A percentile compares a stretch with the other conserved stretches of the same genome.
These are phyloP conservation scores for Menidia beryllina DNA, from an alignment of 2,113 vertebrate species.

Conservation along the genomic window DNA sequence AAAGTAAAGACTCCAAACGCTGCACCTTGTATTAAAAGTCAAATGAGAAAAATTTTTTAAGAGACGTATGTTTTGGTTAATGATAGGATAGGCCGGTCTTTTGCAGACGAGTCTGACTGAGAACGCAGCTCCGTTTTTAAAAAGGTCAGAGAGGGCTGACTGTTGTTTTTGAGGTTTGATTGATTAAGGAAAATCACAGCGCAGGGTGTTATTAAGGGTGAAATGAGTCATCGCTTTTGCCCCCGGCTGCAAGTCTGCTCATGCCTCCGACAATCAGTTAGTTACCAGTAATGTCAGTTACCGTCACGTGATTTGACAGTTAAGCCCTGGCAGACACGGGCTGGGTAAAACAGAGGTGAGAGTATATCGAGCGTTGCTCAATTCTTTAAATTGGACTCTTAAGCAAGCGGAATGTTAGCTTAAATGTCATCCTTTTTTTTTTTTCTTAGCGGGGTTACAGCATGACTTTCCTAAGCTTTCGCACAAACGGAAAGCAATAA, in stretches of 20 bases:
- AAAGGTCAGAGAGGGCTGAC: slow-evolving; percentile 29
- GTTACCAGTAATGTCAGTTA: slow-evolving; percentile 62
- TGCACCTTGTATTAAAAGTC: not conserved
- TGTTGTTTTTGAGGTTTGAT: slow-evolving; percentile 55
- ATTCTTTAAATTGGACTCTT: not conserved
- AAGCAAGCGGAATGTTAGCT: not conserved
- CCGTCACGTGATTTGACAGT: slow-evolving; percentile 35
- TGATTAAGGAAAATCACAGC: slow-evolving; percentile 46
- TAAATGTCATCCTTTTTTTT: not conserved
- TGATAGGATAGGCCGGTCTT: slow-evolving; percentile 7
- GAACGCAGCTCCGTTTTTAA: slow-evolving; percentile 40
- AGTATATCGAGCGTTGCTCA: not conserved
- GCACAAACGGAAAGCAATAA: not conserved
- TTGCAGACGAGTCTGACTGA: slow-evolving; percentile 7
- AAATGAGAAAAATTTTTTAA: not conserved
- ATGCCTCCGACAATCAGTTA: slow-evolving; percentile 58
- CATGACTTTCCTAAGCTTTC: not conserved
- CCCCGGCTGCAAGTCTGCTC: slow-evolving; percentile 45
- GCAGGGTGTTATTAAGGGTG: slow-evolving; percentile 50
- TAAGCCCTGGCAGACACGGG: slow-evolving; percentile 2
- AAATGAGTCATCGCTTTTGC: slow-evolving; percentile 53
- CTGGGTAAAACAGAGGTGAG: slow-evolving; percentile 14
- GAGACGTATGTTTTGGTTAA: not conserved
- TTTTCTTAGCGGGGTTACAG: not conserved
- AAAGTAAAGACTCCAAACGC: not conserved